These are phyloP conservation scores for Melopsittacus undulatus DNA, from an alignment of 2,797 vertebrate genomes.

Conservation along the genomic window DNA sequence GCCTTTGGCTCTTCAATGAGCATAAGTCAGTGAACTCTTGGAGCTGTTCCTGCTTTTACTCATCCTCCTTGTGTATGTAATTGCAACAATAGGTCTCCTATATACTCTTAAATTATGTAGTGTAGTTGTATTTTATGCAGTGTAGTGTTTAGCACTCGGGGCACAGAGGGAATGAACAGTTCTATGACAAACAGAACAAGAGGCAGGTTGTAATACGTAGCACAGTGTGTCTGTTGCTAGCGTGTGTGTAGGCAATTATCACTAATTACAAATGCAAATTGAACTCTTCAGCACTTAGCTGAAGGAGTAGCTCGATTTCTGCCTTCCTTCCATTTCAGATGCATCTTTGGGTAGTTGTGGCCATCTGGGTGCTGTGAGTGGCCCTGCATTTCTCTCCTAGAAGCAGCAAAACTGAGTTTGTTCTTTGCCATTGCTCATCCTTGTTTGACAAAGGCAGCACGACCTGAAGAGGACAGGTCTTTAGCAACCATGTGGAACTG, in stretches of 20 bases:
- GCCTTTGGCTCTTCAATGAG: neutral
- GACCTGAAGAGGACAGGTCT: neutral
- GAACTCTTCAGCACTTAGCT: neutral
- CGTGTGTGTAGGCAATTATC: neutral
- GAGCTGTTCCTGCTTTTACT: neutral
- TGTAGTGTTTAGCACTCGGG: neutral
- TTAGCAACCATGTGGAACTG: neutral
- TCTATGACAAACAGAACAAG: neutral
- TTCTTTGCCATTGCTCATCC: accelerated
- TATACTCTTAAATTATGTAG: neutral
- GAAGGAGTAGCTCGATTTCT: neutral
- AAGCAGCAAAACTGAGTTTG: neutral
- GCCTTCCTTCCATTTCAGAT: neutral
- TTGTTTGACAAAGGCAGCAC: neutral
- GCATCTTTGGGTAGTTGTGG: neutral
- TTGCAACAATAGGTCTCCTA: neutral
- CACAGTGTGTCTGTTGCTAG: neutral
- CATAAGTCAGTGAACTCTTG: neutral
- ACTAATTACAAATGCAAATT: constrained; percentile 35
- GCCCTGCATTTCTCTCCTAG: neutral
- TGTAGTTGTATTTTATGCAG: neutral
- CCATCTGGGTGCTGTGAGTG: neutral
- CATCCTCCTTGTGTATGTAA: accelerated
- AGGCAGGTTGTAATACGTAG: neutral
- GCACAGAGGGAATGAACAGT: neutral